Conservation (phyloP, 2,797 vertebrate species). For the Lutjanus campechanus region DNA sequence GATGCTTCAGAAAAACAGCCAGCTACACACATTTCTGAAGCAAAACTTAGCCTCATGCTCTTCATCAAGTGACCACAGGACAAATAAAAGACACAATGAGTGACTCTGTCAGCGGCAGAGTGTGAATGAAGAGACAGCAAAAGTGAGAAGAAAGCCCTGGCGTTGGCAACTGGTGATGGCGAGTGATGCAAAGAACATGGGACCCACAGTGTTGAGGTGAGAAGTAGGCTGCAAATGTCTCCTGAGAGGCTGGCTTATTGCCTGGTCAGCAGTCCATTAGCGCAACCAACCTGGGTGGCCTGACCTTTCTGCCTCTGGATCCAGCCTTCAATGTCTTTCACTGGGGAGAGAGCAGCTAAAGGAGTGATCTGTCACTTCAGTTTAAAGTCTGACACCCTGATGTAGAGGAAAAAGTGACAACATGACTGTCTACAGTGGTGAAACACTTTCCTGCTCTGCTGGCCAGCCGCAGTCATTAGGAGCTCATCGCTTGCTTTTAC, state of each 20-base stretch:
- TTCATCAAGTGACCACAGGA: neutral
- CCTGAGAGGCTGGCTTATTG: conserved; percentile 68
- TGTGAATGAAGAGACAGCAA: conserved; percentile 33
- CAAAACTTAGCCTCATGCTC: conserved; percentile 3
- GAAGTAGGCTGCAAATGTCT: conserved; percentile 71
- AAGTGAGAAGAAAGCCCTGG: conserved; percentile 32
- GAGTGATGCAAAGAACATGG: conserved; percentile 49
- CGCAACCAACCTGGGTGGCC: conserved; percentile 72
- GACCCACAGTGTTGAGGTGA: conserved; percentile 60
- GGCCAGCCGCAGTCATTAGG: conserved; percentile 69
- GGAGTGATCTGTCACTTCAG: conserved; percentile 77
- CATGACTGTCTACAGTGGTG: conserved; percentile 62
- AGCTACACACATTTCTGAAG: conserved; percentile 18
- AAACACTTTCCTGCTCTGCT: conserved; percentile 63
- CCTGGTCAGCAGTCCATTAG: conserved; percentile 81
- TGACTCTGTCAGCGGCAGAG: neutral
- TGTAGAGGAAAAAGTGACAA: conserved; percentile 71
- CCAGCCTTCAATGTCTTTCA: conserved; percentile 70
- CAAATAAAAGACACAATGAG: conserved; percentile 19
- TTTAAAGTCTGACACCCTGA: conserved; percentile 77
- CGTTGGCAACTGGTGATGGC: conserved; percentile 25
- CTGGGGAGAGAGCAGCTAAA: conserved; percentile 59
- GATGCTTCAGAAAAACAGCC: conserved; percentile 8
- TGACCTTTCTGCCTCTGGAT: conserved; percentile 76
- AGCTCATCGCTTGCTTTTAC: conserved; percentile 60